Evolutionary conservation across 2,797 vertebrate species (phyloP).

Genomic region (Jordanella pulchra): DNA sequence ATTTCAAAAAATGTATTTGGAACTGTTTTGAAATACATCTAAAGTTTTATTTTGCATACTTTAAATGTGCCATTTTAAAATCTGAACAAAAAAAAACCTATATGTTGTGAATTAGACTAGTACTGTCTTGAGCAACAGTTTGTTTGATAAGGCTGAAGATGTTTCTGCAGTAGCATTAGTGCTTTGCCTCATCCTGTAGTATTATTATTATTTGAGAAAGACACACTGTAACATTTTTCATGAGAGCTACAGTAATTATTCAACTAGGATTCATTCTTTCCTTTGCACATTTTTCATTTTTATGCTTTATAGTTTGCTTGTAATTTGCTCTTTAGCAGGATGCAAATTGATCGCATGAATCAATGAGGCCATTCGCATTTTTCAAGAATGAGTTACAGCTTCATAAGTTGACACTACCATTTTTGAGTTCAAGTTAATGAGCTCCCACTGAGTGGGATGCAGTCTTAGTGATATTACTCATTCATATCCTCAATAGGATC

Average conservation of each 20-base stretch:
- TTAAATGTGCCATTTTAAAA: conserved; percentile 36
- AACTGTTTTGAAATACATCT: conserved; percentile 11
- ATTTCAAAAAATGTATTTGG: background rate
- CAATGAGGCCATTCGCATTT: conserved; percentile 27
- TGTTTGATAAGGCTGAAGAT: conserved; percentile 51
- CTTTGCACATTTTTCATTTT: conserved; percentile 8
- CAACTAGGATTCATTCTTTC: conserved; percentile 29
- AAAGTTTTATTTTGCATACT: conserved; percentile 22
- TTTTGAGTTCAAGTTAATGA: conserved; percentile 50
- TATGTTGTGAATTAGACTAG: conserved; percentile 31
- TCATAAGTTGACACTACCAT: conserved; percentile 30
- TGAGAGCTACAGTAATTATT: conserved; percentile 45
- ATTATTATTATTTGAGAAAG: conserved; percentile 31
- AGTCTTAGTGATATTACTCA: conserved; percentile 39
- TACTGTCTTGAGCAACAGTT: conserved; percentile 42
- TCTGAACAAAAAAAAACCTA: conserved; percentile 18
- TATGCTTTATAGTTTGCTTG: conserved; percentile 10
- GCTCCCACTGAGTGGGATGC: conserved; percentile 33
- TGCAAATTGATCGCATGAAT: conserved; percentile 41
- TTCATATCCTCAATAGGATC: conserved; percentile 43
- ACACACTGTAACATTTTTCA: conserved; percentile 18
- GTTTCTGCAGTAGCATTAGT: conserved; percentile 40
- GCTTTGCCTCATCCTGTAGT: conserved; percentile 31
- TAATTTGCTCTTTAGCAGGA: conserved; percentile 28
- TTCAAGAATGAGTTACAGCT: conserved; percentile 45